Evolutionary conservation across 2,113 vertebrate species (phyloP).

Genomic region (Manacus vitellinus): DNA sequence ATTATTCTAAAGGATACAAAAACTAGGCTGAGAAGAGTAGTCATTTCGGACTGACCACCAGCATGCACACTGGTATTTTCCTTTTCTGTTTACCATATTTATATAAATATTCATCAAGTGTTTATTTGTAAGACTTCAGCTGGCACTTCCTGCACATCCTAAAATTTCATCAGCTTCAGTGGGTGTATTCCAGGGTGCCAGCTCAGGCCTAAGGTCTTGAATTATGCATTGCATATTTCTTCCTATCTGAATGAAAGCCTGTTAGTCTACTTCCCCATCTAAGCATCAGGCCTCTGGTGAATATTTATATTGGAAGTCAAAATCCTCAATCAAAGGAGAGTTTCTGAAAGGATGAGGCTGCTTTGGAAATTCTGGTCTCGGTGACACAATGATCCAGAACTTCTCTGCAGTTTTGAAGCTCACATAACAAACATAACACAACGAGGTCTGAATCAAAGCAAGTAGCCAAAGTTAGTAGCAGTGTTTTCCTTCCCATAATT

Average conservation of each 20-base stretch:
- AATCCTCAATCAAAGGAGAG: neutral
- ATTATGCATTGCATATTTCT: neutral
- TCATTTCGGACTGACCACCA: neutral
- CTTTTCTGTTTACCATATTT: neutral
- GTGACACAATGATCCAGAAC: neutral
- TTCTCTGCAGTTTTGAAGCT: neutral
- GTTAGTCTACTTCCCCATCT: neutral
- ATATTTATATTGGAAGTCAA: slow-evolving; percentile 21
- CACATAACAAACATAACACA: neutral
- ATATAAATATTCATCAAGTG: neutral
- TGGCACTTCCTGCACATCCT: neutral
- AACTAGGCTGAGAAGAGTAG: neutral
- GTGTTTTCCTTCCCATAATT: slow-evolving; percentile 26
- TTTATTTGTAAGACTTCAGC: neutral
- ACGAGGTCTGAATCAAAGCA: slow-evolving; percentile 8
- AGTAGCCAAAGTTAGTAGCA: neutral
- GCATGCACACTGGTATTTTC: neutral
- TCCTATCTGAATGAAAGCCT: neutral
- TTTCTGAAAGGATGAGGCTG: neutral
- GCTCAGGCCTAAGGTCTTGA: neutral
- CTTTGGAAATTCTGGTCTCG: slow-evolving; percentile 15
- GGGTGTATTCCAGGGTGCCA: neutral
- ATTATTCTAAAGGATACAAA: neutral
- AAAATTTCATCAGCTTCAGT: neutral
- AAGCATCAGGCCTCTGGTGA: neutral